A percentile compares a stretch with the other conserved stretches of the same genome.
phyloP scores from a whole-genome alignment of 2,888 invertebrate genomes.

The Coleophora deauratella region DNA sequence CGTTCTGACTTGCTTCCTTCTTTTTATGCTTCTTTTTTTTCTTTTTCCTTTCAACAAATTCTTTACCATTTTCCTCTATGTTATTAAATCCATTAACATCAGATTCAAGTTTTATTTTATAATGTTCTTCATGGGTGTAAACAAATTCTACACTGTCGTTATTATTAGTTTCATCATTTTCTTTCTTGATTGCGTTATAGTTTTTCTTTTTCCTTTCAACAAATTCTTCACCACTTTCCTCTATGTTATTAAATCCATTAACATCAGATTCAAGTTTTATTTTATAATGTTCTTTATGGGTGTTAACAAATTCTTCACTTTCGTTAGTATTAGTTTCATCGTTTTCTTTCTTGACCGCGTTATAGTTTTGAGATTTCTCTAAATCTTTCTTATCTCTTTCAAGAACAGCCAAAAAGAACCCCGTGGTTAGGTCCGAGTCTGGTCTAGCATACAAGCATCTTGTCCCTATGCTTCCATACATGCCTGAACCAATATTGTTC shows the following conservation, averaged over 20 bases:
- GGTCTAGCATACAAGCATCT: constrained; percentile 87
- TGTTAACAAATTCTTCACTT: no score
- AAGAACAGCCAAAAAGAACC: constrained; percentile 96
- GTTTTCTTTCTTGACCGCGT: no score
- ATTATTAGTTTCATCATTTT: neutral
- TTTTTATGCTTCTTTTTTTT: neutral
- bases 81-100: neutral
- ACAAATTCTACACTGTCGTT: neutral
- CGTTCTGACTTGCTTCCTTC: neutral
- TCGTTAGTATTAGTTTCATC: neutral
- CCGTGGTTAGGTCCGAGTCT: constrained; percentile 87
- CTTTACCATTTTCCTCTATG: constrained; percentile 1
- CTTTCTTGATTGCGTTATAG: no score
- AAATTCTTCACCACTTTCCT: constrained; percentile 1
- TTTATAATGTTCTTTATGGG: no score
- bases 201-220: neutral
- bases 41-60: neutral
- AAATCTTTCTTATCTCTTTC: constrained; percentile 73
- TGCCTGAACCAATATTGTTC: constrained; percentile 78
- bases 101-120: neutral
- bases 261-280: neutral
- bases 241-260: neutral
- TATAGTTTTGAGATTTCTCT: constrained; percentile 27
- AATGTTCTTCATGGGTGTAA: no score
- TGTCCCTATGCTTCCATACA: constrained; percentile 78